Evolutionary conservation across 2,797 vertebrate species (phyloP), one percentile per base, ranked within the genome.

Genomic region (Coregonus ussuriensis): DNA sequence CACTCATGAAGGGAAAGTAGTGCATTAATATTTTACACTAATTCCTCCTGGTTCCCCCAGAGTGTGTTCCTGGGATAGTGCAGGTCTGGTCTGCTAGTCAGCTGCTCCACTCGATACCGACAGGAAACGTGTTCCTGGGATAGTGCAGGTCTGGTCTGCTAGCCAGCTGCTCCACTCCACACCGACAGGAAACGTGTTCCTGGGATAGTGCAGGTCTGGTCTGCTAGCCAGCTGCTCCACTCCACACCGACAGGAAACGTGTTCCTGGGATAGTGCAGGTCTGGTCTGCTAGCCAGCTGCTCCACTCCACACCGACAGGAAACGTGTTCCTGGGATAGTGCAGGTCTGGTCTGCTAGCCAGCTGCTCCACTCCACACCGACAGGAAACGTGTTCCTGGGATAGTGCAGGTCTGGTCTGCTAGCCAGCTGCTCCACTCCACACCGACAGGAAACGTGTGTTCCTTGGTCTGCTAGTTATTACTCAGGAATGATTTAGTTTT

Each of bases 401-500:
- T 35, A 77, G 41, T 13, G 54, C 18, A 59, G 16, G 18, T 68
- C 71, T 69, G 14, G n/a, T 47, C 41, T 47, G 41, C 41, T 47
- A 13, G 41, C 41, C 0, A 13, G 41, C 41, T 11, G 9, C 41
- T 47, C 41, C 2, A 47, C 9, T 11, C 41, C 41, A 47, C 9
- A 47, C 9, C 41, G 41, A 47, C 41, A 47, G 41, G 41, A n/a
- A n/a, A n/a, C n/a, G n/a, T n/a, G n/a, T n/a, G n/a, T n/a, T n/a
- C n/a, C n/a, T n/a, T n/a, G n/a, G n/a, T n/a, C 62, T 84, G 75
- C 25, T 51, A 53, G 33, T 71, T 68, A 73, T 77, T 74, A 79
- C 62, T 6, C 59, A 59, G 76, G 74, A 79, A 76, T 80, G 78
- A 72, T 67, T 29, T 62, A 47, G 18, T 72, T 41, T 74, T 74